Evolutionary conservation across 2,113 vertebrate species (phyloP), one percentile per base, ranked within the genome.

Genomic region (Corythornis vintsioides): DNA sequence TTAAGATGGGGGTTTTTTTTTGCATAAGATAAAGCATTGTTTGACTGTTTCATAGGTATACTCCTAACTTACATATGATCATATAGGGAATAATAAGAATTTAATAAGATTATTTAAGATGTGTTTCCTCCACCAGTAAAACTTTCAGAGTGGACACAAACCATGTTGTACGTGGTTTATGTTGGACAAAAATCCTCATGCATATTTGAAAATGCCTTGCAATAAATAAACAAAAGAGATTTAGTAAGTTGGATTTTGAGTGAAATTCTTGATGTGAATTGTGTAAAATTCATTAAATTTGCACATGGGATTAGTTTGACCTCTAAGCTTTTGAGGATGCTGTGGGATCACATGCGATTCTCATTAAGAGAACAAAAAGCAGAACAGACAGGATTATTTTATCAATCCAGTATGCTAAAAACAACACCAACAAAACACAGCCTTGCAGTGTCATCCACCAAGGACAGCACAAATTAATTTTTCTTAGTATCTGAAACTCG

Each of bases 281-380:
- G 20, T 76, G 22, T 83, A 97, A 89, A 96, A 95, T 94, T 88
- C 72, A 92, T 93, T 92, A 78, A 84, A 88, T 53, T 87, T 96
- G 65, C 88, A 61, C 59, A 11, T 73, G 86, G 45, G 61, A 79
- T 89, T 95, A 74, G 29, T 87, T 92, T 89, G 86, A 70, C 63
- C 81, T 78, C 57, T 29, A 16, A n/a, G 29, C 15, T 89, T 91
- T 93, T 80, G 52, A 74, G 60, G 61, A 83, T 87, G 71, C 70
- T 94, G 67, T 29, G 38, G 65, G 57, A 64, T 91, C 38, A 87
- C 95, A 97, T 92, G 82, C 45, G 28, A 86, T 95, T 96, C 92
- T 96, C 95, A 93, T 97, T 96, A 97, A 94, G 87, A 87, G 81
- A 95, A 96, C 73, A 95, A 88, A 94, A 96, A 87, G 79, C 82